A percentile compares a stretch with the other conserved stretches of the same genome.
Evolutionary conservation across 2,888 invertebrate genomes (phyloP).

Genomic region (Rhagonycha lutea): DNA sequence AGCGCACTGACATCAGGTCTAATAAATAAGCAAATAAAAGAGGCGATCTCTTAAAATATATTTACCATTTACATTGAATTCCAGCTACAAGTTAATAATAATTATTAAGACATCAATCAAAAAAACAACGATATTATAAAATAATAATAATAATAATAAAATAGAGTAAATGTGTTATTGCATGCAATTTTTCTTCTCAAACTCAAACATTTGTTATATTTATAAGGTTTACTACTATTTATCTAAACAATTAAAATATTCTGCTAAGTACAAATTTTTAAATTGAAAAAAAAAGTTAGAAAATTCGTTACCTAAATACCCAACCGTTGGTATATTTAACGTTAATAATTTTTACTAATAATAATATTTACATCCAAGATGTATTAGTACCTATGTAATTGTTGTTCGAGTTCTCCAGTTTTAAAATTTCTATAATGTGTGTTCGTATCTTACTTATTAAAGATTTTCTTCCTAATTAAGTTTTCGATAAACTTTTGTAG

Average conservation of each 20-base stretch:
- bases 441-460: neutral
- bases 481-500: conserved; percentile 21
- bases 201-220: conserved; percentile 1
- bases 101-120: neutral
- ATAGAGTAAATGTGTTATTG: conserved; percentile 37
- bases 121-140: conserved; percentile 10
- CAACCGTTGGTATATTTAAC: conserved; percentile 4
- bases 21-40: conserved; percentile 13
- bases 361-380: conserved; percentile 7
- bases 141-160: conserved; percentile 24
- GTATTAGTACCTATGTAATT: neutral
- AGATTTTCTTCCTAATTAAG: conserved; percentile 1
- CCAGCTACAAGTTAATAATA: conserved; percentile 24
- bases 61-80: conserved; percentile 30
- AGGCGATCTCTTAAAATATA: conserved; percentile 6
- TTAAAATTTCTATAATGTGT: conserved; percentile 12
- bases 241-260: conserved; percentile 23
- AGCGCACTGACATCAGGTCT: conserved; percentile 27
- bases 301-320: neutral
- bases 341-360: conserved; percentile 10
- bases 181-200: conserved; percentile 29
- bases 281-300: conserved; percentile 10
- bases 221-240: conserved; percentile 3
- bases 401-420: conserved; percentile 16
- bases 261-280: conserved; percentile 38